Base-by-base conservation (phyloP, 1,140 invertebrate species). In the Ptiloglossa arizonensis region DNA sequence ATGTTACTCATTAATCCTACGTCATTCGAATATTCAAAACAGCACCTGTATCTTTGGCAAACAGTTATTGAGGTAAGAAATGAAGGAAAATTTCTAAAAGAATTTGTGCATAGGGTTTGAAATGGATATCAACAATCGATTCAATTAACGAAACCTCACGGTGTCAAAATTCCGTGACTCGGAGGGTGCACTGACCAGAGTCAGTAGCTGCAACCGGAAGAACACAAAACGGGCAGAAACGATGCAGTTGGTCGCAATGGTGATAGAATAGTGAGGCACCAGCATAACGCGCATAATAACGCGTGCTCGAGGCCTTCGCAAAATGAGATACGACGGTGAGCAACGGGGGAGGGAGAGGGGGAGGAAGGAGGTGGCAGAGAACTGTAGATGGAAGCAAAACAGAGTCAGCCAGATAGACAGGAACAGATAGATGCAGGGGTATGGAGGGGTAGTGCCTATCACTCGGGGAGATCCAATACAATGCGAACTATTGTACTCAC, bases 401-500 rank as follows among this genome's bases (percentile, higher is more conserved):
- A 29, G 38, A 52, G 68, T 24, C 2, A 17, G 38, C 32, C 24
- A 77, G 57, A 57, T 46, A 72, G 74, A 78, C 29, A 44, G 67
- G 41, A 54, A 70, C n/a, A 32, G 74, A 78, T 24, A 32, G 64
- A 70, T 32, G 54, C 13, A 54, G 56, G 19, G 38, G 24, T 48
- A 62, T 13, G 32, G 22, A 41, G 48, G 54, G 68, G 62, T 63
- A 32, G 62, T 76, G 80, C 82, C 83, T 81, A 84, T 84, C 80
- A 81, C 79, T 86, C 84, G 81, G 78, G 72, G 57, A 66, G 82
- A 83, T 81, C 80, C 82, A 84, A 84, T 84, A 84, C 82, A 84
- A 84, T 84, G 82, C 82, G 82, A 85, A 85, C 83, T 85, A 86
- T 86, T 86, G 83, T 83, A 84, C 77, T 81, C 66, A 84, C 82